A percentile compares a stretch with the other conserved stretches of the same genome.
Evolutionary conservation across 1,140 invertebrate species (phyloP).

Genomic region (Lepidurus couesii): DNA sequence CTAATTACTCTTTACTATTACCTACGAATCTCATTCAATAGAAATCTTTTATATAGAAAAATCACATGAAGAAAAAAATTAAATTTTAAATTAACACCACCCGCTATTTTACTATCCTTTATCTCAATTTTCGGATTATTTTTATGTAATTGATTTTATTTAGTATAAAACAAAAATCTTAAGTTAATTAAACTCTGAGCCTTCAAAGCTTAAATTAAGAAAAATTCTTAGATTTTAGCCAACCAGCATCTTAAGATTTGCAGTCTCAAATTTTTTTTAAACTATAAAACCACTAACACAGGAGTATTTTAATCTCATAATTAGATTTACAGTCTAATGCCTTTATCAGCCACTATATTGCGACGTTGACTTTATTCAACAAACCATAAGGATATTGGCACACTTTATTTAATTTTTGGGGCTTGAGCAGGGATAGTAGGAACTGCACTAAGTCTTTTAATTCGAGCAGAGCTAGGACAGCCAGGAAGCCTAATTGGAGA

Average conservation of each 20-base stretch:
- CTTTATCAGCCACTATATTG: constrained; percentile 47
- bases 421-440: constrained; percentile 60
- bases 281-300: background rate
- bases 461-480: constrained; percentile 51
- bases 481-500: constrained; percentile 56
- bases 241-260: constrained; percentile 14
- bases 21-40: background rate
- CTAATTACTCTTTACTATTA: constrained; percentile 27
- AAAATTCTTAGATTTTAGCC: constrained; percentile 16
- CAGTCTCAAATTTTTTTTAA: constrained; percentile 28
- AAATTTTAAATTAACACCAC: background rate
- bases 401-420: constrained; percentile 65
- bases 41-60: background rate
- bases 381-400: constrained; percentile 72
- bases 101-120: background rate
- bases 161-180: constrained; percentile 24
- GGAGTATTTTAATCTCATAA: no score
- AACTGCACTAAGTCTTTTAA: constrained; percentile 39
- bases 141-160: background rate
- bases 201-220: constrained; percentile 36
- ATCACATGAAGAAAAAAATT: background rate
- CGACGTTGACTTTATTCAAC: constrained; percentile 56
- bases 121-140: background rate
- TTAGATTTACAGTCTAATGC: constrained; percentile 34
- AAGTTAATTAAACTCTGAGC: constrained; percentile 37